Evolutionary conservation across 1,140 invertebrate genomes (phyloP), one percentile per base, ranked within the genome.

Genomic region (Odontomachus brunneus): DNA sequence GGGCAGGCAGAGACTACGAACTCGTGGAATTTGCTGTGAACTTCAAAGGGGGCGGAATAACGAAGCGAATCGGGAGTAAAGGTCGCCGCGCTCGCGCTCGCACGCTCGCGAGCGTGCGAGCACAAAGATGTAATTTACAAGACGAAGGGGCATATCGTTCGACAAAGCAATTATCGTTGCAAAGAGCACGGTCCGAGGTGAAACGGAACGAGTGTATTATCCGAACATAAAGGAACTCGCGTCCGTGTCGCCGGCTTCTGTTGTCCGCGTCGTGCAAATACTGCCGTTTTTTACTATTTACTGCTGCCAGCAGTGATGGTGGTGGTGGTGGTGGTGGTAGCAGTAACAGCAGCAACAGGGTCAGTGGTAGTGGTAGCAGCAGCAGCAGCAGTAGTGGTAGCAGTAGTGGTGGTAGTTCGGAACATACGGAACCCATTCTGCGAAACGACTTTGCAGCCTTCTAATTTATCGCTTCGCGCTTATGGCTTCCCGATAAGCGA

Each of bases 101-200:
- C 38, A 1, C 38, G 38, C 38, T 4, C 38, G 38, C 38, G 9
- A 4, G 0, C 38, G 22, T n/a, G 14, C 75, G 65, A 19, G 65
- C 24, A 51, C 75, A 71, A 63, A 80, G 75, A 80, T 80, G 65
- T 80, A 80, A 80, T 80, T 80, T 80, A 80, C 75, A 80, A 80
- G 75, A 71, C 66, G 75, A 33, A 29, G 51, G 51, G 51, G 65
- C 75, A 80, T 80, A 80, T 80, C 75, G 65, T 80, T 80, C 75
- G 75, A 80, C 75, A 80, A 80, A 80, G 75, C 75, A 80, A 80
- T 80, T 80, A 71, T 80, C 65, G 75, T 80, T 59, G 65, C 49
- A 80, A 71, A 71, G 75, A 59, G 51, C 51, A 24, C 33, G 19
- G 22, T 15, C 14, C 12, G 17, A 12, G 24, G 26, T 3, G 53